These are phyloP conservation scores for Dromiciops gliroides DNA, from an alignment of 2,113 vertebrate genomes.

Conservation along the genomic window DNA sequence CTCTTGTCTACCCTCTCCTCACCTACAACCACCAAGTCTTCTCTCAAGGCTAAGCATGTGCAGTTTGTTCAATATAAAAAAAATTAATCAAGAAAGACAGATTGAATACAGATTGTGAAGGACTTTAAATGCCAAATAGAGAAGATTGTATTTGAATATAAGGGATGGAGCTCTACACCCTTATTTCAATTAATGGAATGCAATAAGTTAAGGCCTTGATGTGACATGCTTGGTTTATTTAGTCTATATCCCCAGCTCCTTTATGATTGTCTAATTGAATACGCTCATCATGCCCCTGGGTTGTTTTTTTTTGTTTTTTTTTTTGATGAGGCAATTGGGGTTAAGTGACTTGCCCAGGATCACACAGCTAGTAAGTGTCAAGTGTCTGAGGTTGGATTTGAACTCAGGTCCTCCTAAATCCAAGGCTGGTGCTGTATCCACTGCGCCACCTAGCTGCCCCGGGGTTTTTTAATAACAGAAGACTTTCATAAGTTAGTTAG, in stretches of 20 bases:
- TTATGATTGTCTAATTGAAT: background rate
- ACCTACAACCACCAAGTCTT: background rate
- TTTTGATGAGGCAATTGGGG: too few species aligned
- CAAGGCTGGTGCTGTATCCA: too few species aligned
- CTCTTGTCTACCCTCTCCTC: background rate
- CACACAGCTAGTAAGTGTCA: too few species aligned
- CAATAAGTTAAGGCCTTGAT: background rate
- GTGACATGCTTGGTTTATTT: background rate
- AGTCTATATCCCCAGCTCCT: background rate
- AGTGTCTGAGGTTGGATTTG: too few species aligned
- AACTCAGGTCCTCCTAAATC: too few species aligned
- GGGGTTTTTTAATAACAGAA: background rate
- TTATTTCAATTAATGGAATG: background rate
- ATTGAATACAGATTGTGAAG: background rate
- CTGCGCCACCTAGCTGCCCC: too few species aligned
- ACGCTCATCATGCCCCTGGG: background rate
- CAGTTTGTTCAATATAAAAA: background rate
- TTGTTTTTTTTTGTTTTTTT: too few species aligned
- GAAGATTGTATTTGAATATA: background rate
- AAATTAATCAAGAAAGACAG: background rate
- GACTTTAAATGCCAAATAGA: background rate
- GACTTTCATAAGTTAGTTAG: background rate
- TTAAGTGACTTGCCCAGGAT: too few species aligned
- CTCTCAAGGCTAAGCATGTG: background rate
- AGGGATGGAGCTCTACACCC: background rate